A percentile compares a stretch with the other conserved stretches of the same genome.
These are phyloP conservation scores for Hemibagrus wyckioides DNA, from an alignment of 2,113 vertebrate species.

Conservation along the genomic window DNA sequence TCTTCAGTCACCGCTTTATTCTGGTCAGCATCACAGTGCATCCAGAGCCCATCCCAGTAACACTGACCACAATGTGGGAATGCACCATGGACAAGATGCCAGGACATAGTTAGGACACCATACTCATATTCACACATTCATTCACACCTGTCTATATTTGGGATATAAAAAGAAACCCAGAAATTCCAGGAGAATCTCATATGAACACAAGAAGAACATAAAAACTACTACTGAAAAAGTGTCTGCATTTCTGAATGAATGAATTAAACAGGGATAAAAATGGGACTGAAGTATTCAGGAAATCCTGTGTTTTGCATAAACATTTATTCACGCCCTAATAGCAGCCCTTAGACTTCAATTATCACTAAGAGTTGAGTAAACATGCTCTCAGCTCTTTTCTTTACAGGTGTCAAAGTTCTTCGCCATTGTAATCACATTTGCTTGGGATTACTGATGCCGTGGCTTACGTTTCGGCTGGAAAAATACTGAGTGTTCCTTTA, in stretches of 20 bases:
- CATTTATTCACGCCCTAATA: not conserved
- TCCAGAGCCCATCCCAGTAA: not conserved
- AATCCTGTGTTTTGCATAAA: slow-evolving; percentile 3
- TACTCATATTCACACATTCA: not conserved
- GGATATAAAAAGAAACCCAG: not conserved
- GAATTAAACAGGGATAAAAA: not conserved
- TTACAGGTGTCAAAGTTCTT: too few species aligned
- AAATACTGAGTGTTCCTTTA: not conserved
- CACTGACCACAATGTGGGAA: not conserved
- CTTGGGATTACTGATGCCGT: not conserved
- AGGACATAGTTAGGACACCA: not conserved
- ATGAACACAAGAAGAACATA: not conserved
- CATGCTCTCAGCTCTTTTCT: not conserved
- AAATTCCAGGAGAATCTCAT: not conserved
- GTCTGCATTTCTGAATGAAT: not conserved
- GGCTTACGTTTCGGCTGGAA: not conserved
- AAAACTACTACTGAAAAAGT: not conserved
- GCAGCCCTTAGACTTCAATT: not conserved
- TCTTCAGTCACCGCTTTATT: not conserved
- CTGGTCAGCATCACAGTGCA: not conserved
- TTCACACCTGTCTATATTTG: not conserved
- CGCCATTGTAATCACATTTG: not conserved
- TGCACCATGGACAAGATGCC: not conserved
- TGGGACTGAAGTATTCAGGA: not conserved
- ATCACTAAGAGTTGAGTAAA: not conserved